These are phyloP conservation scores for Montifringilla adamsi DNA, from an alignment of 2,113 vertebrate species.

Conservation along the genomic window DNA sequence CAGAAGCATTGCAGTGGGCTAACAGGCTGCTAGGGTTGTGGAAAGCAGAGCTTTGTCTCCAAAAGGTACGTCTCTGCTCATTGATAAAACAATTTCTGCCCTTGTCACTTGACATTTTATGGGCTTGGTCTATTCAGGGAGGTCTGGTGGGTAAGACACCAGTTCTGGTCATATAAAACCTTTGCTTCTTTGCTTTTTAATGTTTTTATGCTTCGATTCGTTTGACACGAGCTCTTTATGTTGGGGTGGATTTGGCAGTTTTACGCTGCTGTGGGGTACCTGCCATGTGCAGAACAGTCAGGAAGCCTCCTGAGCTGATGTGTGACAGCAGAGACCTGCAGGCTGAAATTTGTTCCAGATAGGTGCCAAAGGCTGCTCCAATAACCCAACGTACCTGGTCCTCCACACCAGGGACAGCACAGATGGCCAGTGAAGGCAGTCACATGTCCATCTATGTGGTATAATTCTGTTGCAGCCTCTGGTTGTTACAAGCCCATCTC, in stretches of 20 bases:
- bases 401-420: neutral
- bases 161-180: neutral
- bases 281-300: neutral
- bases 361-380: neutral
- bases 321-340: neutral
- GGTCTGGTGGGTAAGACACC: neutral
- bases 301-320: neutral
- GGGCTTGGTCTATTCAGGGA: neutral
- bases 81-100: neutral
- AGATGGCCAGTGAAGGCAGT: neutral
- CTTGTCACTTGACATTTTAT: neutral
- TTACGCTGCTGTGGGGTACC: neutral
- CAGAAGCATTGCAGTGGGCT: neutral
- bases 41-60: neutral
- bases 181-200: neutral
- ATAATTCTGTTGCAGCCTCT: neutral
- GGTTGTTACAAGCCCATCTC: neutral
- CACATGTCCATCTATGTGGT: neutral
- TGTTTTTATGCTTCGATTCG: neutral
- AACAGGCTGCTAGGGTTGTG: neutral
- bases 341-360: neutral
- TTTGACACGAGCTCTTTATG: neutral
- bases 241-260: neutral
- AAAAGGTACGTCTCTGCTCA: neutral
- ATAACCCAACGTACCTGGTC: fast-evolving